Percentiles rank a stretch among this genome's conserved stretches.
phyloP scores from a whole-genome alignment of 1,140 invertebrate species.

The Drosophila pseudoobscura region DNA sequence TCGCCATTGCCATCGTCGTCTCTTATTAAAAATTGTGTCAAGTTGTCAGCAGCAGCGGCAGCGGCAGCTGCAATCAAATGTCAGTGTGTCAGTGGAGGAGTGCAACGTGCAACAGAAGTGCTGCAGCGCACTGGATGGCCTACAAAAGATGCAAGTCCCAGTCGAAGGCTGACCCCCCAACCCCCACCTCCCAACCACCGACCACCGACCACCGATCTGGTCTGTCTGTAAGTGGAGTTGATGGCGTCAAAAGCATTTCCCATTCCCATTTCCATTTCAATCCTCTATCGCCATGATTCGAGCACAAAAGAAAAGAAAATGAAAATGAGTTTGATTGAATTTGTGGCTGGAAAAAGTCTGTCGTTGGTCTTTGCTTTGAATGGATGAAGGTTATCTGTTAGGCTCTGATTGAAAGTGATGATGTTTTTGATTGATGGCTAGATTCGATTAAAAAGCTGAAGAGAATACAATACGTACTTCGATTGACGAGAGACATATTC shows the following conservation, averaged over 20 bases:
- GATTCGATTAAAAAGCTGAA: too few relatives aligned
- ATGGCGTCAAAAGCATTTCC: constrained; percentile 49
- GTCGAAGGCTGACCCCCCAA: neutral
- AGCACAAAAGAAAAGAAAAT: constrained; percentile 39
- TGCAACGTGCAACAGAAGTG: too few relatives aligned
- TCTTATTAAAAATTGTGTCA: constrained; percentile 77
- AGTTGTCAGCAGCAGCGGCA: constrained; percentile 59
- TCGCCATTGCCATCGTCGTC: constrained; percentile 26
- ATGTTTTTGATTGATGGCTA: too few relatives aligned
- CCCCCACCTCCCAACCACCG: constrained; percentile 36
- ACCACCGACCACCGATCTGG: constrained; percentile 8
- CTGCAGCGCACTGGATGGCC: constrained; percentile 35
- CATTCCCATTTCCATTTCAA: neutral
- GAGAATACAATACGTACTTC: too few relatives aligned
- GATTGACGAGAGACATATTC: too few relatives aligned
- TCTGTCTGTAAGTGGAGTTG: constrained; percentile 34
- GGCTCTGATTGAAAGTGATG: constrained; percentile 13
- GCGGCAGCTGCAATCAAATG: constrained; percentile 57
- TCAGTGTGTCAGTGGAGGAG: constrained; percentile 56
- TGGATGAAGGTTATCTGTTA: constrained; percentile 6
- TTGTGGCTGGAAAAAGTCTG: constrained; percentile 3
- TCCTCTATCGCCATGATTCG: constrained; percentile 6
- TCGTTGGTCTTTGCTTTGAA: neutral
- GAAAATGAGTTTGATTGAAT: constrained; percentile 44
- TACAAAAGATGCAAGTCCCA: constrained; percentile 19